phyloP scores from a whole-genome alignment of 2,888 invertebrate genomes.

The Pseudococcus viburni region DNA sequence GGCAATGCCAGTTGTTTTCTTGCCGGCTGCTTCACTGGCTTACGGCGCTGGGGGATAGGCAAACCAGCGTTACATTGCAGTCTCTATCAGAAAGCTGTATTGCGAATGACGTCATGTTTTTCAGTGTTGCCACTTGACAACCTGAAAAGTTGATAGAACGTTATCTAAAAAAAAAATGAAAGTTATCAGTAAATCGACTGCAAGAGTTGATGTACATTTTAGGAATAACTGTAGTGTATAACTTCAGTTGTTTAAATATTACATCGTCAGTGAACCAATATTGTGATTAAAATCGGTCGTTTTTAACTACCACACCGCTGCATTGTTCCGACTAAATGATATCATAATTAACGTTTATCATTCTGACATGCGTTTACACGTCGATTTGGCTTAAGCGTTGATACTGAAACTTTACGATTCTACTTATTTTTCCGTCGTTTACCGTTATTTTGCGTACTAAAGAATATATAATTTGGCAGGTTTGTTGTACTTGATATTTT shows the following conservation, averaged over 20 bases:
- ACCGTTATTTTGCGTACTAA: not conserved
- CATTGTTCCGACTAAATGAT: not conserved
- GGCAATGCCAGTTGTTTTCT: too few species aligned
- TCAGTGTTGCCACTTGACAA: not conserved
- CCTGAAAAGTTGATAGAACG: not conserved
- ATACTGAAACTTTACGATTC: not conserved
- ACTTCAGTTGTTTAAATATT: conserved; percentile 28
- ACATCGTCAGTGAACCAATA: conserved; percentile 26
- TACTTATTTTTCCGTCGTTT: not conserved
- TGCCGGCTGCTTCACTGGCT: too few species aligned
- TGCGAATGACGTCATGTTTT: not conserved
- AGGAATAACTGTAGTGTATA: conserved; percentile 29
- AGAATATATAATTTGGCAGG: not conserved
- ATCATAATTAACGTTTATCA: conserved; percentile 41
- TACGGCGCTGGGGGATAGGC: too few species aligned
- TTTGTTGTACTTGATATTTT: not conserved
- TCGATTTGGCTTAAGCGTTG: not conserved
- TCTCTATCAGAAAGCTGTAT: not conserved
- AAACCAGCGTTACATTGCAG: too few species aligned
- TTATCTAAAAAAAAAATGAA: not conserved
- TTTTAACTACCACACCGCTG: not conserved
- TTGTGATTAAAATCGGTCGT: conserved; percentile 30
- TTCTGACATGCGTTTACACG: conserved; percentile 47
- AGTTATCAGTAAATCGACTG: not conserved
- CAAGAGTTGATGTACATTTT: not conserved